Base-by-base conservation (phyloP, 2,113 vertebrate species). In the Porphyrio hochstetteri region DNA sequence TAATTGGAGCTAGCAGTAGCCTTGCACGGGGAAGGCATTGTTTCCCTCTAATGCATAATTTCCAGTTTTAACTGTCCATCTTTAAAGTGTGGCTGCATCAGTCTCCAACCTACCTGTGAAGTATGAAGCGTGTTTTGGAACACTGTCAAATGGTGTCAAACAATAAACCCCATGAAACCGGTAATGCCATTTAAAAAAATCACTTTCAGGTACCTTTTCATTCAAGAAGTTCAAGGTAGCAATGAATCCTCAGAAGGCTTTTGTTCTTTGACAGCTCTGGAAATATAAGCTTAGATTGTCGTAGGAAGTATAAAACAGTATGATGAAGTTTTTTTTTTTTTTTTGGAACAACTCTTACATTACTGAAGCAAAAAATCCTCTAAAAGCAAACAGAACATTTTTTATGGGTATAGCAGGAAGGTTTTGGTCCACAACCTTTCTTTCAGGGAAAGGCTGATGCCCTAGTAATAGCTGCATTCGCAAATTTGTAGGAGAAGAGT, bases 211-310 rank as follows among this genome's bases (percentile, higher is more conserved):
- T 82, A 61, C n/a, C 27, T 84, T 28, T 35, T 53, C 65, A 84
- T 78, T 33, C 33, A 69, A 93, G 33, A 25, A 72, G n/a, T 92
- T 94, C 86, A 94, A 92, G 21, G 25, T 35, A 86, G 46, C 8
- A 86, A 56, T 31, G 46, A 84, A 82, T 79, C 40, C 36, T 68
- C 74, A 35, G 29, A 61, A 90, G 23, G 36, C 71, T 82, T 90
- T 88, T 86, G 7, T 27, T 68, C 50, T 93, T 86, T 90, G 68
- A 53, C 48, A 89, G 1, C 29, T 38, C 48, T 76, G 33, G 57
- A 90, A 94, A 92, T 86, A 88, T n/a, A 84, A 46, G 6, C 12
- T 61, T 46, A 35, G 57, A 69, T 93, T 92, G 92, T 92, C 65
- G 78, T 42, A 76, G 61, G 84, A 95, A 75, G 8, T 76, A 75